Base-by-base conservation (phyloP, 30 jellyfish, hydroid and myxozoan species). In the Clytia hemisphaerica region DNA sequence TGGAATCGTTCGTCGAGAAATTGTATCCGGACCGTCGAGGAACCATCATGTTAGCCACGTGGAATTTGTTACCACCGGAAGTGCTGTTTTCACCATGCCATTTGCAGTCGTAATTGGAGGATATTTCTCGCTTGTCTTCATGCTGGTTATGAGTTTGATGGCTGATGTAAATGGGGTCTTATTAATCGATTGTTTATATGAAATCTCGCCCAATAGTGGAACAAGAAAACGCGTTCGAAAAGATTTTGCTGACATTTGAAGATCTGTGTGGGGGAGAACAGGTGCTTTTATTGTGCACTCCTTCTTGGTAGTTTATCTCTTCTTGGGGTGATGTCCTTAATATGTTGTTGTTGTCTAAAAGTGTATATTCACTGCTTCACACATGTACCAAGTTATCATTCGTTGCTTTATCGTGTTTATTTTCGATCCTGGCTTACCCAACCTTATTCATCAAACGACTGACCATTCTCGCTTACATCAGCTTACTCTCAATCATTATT, bases 101-200 rank as follows among this genome's bases (percentile, higher is more conserved):
- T 73, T 33, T 45, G 89, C 91, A 19, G 37, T 88, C 15, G 83
- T 79, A 10, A 44, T 45, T 2, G 86, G 94, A 35, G 97, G 97
- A 2, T 79, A 49, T 45, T 73, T 45, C 7, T 16, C 75, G 18
- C 35, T 88, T 16, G 69, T 75, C 22, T 27, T 59, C 12, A 59
- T 74, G 61, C 46, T 88, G 10, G 45, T 84, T 7, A 34, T 84
- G 28, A 37, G 93, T 2, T 4, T 79, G 9, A 30, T 88, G 26
- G 91, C 97, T 0, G 79, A 70, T 50, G 50, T 72, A 67, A 88
- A 94, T 1, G 51, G 86, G 45, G 25, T 65, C 4, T 68, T 79
- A 33, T 79, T 88, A 18, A 70, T 75, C 16, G 97, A 88, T 29
- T 64, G 89, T 51, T 73, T 77, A 85, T 88, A 88, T 32, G 94